These are phyloP conservation scores for Nansenia antarctica DNA, from an alignment of 2,113 vertebrate genomes.

Conservation along the genomic window DNA sequence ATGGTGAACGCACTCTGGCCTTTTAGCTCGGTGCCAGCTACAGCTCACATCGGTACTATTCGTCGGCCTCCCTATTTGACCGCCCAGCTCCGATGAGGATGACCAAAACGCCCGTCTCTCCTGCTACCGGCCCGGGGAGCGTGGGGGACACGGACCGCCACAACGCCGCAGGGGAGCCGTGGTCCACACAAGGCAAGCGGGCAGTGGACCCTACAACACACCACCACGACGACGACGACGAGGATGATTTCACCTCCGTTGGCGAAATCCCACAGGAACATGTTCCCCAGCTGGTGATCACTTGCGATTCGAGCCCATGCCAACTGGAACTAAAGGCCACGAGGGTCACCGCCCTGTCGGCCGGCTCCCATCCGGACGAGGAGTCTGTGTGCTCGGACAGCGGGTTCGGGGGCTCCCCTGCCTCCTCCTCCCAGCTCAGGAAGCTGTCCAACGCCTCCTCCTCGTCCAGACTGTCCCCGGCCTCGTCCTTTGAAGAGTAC, in stretches of 20 bases:
- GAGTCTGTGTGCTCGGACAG: constrained; percentile 68
- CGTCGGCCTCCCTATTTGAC: neutral
- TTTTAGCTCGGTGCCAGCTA: neutral
- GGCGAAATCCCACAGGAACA: neutral
- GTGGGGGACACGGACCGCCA: neutral
- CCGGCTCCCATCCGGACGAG: constrained; percentile 48
- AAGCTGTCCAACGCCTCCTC: constrained; percentile 64
- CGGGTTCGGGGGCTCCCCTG: constrained; percentile 52
- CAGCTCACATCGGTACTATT: neutral
- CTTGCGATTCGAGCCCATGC: constrained; percentile 49
- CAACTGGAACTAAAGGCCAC: constrained; percentile 13
- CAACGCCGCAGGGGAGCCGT: neutral
- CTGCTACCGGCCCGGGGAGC: neutral
- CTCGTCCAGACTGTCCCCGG: constrained; percentile 68
- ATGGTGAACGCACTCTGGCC: neutral
- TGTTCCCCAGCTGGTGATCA: constrained; percentile 74
- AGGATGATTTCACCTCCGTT: neutral
- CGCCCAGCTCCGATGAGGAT: neutral
- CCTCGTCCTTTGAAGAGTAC: constrained; percentile 77
- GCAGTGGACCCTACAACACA: neutral
- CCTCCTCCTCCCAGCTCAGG: constrained; percentile 44
- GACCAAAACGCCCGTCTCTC: neutral
- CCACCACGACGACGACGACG: neutral
- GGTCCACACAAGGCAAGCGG: neutral
- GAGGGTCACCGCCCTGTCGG: constrained; percentile 11